Evolutionary conservation across 1,140 invertebrate species (phyloP).

Genomic region (Artemia franciscana): DNA sequence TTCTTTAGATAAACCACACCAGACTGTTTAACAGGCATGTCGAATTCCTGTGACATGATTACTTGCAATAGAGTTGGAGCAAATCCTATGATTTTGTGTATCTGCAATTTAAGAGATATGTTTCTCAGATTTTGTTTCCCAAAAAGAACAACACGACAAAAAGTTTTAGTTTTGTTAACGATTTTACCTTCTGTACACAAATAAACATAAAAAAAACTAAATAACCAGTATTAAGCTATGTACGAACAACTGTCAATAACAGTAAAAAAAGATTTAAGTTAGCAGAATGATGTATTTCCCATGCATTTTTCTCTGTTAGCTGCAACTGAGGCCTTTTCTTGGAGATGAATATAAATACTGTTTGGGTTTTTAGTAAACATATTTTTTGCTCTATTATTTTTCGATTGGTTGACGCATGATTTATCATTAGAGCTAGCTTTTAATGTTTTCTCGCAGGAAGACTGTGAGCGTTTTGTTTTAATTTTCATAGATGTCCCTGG

Average conservation of each 20-base stretch:
- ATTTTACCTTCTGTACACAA: too few species aligned
- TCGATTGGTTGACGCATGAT: too few species aligned
- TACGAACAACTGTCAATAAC: neutral
- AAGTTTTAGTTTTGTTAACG: neutral
- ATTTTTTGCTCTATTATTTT: too few species aligned
- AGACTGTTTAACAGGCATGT: slow-evolving; percentile 81
- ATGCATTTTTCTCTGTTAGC: too few species aligned
- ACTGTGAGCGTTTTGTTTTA: too few species aligned
- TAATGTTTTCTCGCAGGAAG: too few species aligned
- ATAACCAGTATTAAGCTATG: neutral
- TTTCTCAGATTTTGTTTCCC: neutral
- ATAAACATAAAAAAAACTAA: neutral
- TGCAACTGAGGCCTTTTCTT: too few species aligned
- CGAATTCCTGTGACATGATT: slow-evolving; percentile 63
- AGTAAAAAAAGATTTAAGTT: neutral
- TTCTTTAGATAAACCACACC: slow-evolving; percentile 94
- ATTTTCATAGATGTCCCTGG: too few species aligned
- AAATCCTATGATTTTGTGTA: slow-evolving; percentile 90
- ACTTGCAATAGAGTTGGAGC: slow-evolving; percentile 75
- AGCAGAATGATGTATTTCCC: neutral
- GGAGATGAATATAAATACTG: too few species aligned
- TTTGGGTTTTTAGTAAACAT: too few species aligned
- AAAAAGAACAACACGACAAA: neutral
- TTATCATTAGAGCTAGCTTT: too few species aligned
- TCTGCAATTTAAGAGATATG: slow-evolving; percentile 29